A percentile compares a stretch with the other conserved stretches of the same genome.
Conservation (phyloP, 2,113 vertebrate species). For the Ophiodon elongatus region DNA sequence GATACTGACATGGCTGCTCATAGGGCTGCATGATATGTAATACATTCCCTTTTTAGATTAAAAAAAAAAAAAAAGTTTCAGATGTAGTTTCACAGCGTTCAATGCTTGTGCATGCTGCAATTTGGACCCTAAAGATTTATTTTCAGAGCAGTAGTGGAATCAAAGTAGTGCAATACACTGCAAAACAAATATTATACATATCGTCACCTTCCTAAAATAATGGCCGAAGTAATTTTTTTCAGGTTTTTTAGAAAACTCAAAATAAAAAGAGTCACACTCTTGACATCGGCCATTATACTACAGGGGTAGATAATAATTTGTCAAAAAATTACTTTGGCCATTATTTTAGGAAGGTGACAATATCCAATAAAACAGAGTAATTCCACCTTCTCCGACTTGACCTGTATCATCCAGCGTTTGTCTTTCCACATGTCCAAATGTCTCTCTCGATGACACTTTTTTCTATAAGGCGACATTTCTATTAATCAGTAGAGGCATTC, state of each 20-base stretch:
- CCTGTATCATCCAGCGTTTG: neutral
- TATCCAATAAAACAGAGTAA: too few species aligned
- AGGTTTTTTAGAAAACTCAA: too few species aligned
- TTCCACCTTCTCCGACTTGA: neutral
- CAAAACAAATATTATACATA: too few species aligned
- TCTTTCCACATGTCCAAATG: neutral
- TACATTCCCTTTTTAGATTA: neutral
- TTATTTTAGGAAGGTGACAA: too few species aligned
- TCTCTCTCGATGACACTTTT: neutral
- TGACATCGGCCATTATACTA: too few species aligned
- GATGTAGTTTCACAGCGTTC: neutral
- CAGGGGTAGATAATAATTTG: too few species aligned
- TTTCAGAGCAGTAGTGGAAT: neutral
- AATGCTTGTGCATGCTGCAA: neutral
- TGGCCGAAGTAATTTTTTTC: too few species aligned
- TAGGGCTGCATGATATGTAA: neutral
- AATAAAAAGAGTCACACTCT: too few species aligned
- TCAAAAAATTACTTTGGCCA: too few species aligned
- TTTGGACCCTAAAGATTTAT: neutral
- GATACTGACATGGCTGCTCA: slow-evolving; percentile 13
- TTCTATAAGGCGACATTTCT: neutral
- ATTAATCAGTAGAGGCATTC: neutral
- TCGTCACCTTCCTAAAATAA: too few species aligned
- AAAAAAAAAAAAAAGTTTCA: neutral
- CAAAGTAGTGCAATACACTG: neutral